A percentile compares a stretch with the other conserved stretches of the same genome.
phyloP scores from a whole-genome alignment of 2,888 invertebrate genomes.

The Charanyca ferruginea region DNA sequence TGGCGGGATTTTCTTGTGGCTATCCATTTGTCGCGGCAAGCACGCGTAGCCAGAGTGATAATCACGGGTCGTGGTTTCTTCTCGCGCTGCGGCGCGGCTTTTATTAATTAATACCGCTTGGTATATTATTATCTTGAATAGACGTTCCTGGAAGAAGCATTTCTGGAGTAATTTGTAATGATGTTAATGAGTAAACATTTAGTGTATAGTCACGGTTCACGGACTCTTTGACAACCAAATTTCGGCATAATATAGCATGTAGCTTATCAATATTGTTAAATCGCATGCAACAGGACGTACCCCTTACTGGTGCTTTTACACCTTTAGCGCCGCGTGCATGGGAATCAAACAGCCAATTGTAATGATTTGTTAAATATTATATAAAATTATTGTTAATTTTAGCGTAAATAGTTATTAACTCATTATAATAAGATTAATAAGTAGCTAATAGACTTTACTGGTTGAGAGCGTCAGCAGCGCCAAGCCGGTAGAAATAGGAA shows the following conservation, averaged over 20 bases:
- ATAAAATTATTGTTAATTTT: no score
- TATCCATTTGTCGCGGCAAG: neutral
- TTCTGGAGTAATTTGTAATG: neutral
- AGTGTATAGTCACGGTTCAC: neutral
- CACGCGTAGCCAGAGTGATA: neutral
- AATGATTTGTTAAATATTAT: no score
- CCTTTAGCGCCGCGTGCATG: constrained; percentile 9
- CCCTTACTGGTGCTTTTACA: neutral
- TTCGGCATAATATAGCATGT: neutral
- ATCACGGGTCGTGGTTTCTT: neutral
- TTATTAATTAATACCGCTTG: no score
- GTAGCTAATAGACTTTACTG: no score
- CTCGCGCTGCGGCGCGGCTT: neutral
- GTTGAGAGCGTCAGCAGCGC: no score
- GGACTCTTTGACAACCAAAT: constrained; percentile 6
- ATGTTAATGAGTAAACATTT: constrained; percentile 9
- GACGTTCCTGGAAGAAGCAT: no score
- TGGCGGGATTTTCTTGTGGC: neutral
- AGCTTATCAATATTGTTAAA: neutral
- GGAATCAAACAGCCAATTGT: constrained; percentile 8
- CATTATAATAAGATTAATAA: no score
- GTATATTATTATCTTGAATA: no score
- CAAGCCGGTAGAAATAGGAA: no score
- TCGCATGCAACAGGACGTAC: constrained; percentile 1
- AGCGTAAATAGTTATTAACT: no score